Evolutionary conservation across 2,888 invertebrate species (phyloP).

Genomic region (Pogonocherus hispidulus): DNA sequence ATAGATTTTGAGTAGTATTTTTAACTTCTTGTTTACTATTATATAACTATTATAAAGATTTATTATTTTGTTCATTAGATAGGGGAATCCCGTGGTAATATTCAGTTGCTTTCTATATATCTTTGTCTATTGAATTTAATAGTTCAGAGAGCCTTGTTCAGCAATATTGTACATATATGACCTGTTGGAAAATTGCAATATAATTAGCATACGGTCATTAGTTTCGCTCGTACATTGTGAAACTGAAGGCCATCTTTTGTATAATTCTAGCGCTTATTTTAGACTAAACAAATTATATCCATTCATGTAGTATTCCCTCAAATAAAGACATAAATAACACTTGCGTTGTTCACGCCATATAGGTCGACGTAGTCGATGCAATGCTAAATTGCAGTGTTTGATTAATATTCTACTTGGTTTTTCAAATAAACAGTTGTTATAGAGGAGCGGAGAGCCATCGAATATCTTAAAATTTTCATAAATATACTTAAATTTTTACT

Average conservation of each 20-base stretch:
- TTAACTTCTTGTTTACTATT: too few relatives aligned
- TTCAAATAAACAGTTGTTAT: too few relatives aligned
- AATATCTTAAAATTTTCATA: too few relatives aligned
- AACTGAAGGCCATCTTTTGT: conserved; percentile 14
- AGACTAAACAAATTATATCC: neutral
- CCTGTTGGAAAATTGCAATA: conserved; percentile 4
- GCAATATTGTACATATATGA: neutral
- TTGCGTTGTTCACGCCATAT: conserved; percentile 6
- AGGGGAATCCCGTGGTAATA: neutral
- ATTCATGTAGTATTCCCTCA: conserved; percentile 12
- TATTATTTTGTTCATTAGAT: too few relatives aligned
- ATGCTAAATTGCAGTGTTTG: too few relatives aligned
- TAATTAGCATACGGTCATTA: conserved; percentile 16
- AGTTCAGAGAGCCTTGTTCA: conserved; percentile 6
- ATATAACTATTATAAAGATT: too few relatives aligned
- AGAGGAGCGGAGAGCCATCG: too few relatives aligned
- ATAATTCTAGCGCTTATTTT: neutral
- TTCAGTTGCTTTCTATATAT: neutral
- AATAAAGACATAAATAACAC: conserved; percentile 25
- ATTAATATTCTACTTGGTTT: too few relatives aligned
- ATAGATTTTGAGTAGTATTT: too few relatives aligned
- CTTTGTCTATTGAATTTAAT: neutral
- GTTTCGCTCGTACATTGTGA: conserved; percentile 4
- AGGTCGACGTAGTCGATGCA: neutral
- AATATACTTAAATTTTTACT: too few relatives aligned